Conservation (phyloP, 2,888 invertebrate species). For the Nasonia oneida region DNA sequence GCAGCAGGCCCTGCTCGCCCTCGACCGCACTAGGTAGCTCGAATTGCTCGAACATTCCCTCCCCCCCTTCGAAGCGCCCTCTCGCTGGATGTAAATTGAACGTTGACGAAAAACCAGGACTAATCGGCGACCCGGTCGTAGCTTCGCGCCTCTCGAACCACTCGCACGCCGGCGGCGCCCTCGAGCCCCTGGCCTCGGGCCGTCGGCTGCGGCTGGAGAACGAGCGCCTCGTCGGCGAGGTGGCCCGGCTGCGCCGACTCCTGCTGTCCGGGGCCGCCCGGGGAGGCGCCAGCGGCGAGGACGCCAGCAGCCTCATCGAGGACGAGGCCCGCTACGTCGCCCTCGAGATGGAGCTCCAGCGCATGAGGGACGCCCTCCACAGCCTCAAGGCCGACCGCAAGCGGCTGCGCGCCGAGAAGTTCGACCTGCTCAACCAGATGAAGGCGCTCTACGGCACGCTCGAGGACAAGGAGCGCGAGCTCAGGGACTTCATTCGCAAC, state of each 20-base stretch:
- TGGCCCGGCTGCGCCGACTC: constrained; percentile 85
- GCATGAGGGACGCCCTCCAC: constrained; percentile 90
- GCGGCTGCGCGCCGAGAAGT: constrained; percentile 94
- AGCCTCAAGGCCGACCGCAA: constrained; percentile 94
- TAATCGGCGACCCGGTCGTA: constrained; percentile 74
- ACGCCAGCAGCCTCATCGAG: constrained; percentile 79
- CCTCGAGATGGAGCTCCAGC: constrained; percentile 86
- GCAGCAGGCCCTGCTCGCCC: constrained; percentile 76
- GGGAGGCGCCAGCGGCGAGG: constrained; percentile 81
- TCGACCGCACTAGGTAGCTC: constrained; percentile 72
- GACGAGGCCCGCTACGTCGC: constrained; percentile 82
- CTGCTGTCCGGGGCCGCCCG: constrained; percentile 84
- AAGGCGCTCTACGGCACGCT: constrained; percentile 95
- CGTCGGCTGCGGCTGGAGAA: constrained; percentile 87
- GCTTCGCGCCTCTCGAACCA: constrained; percentile 76
- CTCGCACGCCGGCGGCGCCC: constrained; percentile 76
- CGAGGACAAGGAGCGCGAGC: constrained; percentile 96
- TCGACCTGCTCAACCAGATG: constrained; percentile 95
- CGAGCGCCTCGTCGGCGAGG: constrained; percentile 87
- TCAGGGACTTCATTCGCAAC: constrained; percentile 95
- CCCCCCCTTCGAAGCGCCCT: background rate
- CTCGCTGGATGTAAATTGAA: background rate
- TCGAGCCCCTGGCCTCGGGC: constrained; percentile 82
- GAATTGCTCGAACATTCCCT: constrained; percentile 27
- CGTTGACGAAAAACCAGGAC: background rate